Evolutionary conservation across 2,113 vertebrate genomes (phyloP).

Genomic region (Mormyrus iriodes): DNA sequence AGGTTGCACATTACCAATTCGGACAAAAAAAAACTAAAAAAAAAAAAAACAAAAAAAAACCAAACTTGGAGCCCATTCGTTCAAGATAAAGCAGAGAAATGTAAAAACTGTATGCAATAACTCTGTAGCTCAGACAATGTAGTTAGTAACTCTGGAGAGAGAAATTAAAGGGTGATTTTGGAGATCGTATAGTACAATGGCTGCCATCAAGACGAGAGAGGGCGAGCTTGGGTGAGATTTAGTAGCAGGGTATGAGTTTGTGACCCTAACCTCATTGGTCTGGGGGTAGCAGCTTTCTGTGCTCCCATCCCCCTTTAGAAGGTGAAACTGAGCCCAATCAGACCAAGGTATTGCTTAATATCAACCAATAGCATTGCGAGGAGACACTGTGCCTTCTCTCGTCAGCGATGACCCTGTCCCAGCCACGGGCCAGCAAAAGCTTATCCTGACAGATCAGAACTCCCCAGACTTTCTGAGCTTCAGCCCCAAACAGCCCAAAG

Average conservation of each 20-base stretch:
- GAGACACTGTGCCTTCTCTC: conserved; percentile 54
- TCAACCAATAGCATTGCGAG: background rate
- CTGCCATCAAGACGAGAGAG: conserved; percentile 76
- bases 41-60: too few relatives aligned
- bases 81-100: conserved; percentile 80
- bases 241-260: conserved; percentile 28
- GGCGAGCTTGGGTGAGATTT: conserved; percentile 57
- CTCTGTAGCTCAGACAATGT: conserved; percentile 69
- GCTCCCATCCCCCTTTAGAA: background rate
- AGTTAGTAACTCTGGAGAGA: conserved; percentile 84
- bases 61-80: conserved; percentile 67
- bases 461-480: conserved; percentile 26
- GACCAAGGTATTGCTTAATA: conserved; percentile 16
- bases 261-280: background rate
- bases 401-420: conserved; percentile 75
- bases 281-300: background rate
- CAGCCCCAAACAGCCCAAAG: background rate
- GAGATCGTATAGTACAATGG: conserved; percentile 71
- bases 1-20: conserved; percentile 71
- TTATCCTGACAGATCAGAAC: conserved; percentile 46
- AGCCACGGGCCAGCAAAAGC: conserved; percentile 70
- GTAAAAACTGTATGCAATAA: conserved; percentile 70
- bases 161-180: conserved; percentile 69
- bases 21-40: conserved; percentile 46
- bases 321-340: background rate